Evolutionary conservation across 2,797 vertebrate genomes (phyloP).

Genomic region (Fringilla coelebs): DNA sequence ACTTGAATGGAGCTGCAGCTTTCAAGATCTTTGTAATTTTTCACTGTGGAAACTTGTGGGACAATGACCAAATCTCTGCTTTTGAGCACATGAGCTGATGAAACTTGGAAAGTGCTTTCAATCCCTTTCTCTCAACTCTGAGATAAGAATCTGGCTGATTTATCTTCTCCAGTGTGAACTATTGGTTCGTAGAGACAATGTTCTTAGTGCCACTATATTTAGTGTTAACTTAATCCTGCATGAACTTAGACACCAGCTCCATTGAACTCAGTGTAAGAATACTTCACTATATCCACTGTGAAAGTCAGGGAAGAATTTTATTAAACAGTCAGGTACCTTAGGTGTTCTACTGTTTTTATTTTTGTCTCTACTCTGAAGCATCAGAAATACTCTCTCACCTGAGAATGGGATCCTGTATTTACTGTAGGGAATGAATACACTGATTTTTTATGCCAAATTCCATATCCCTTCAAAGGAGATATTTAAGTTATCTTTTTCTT

Average conservation of each 20-base stretch:
- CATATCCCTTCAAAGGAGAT: not conserved
- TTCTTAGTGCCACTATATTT: not conserved
- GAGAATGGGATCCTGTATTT: not conserved
- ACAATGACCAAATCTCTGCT: not conserved
- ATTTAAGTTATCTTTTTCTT: not conserved
- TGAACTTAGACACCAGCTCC: not conserved
- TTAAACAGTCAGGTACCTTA: not conserved
- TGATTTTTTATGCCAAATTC: not conserved
- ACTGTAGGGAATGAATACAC: not conserved
- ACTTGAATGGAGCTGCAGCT: not conserved
- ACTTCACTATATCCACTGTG: not conserved
- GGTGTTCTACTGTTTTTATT: not conserved
- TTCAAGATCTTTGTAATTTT: not conserved
- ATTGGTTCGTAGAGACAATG: not conserved
- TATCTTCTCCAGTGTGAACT: not conserved
- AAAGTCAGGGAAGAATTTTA: not conserved
- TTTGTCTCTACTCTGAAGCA: not conserved
- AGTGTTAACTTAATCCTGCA: not conserved
- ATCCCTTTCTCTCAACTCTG: not conserved
- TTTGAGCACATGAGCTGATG: not conserved
- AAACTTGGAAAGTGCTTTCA: not conserved
- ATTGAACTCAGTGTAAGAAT: not conserved
- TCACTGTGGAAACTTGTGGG: not conserved
- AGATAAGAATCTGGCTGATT: not conserved
- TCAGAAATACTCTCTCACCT: not conserved